These are phyloP conservation scores for Plutella xylostella DNA, from an alignment of 2,888 invertebrate species.

Conservation along the genomic window DNA sequence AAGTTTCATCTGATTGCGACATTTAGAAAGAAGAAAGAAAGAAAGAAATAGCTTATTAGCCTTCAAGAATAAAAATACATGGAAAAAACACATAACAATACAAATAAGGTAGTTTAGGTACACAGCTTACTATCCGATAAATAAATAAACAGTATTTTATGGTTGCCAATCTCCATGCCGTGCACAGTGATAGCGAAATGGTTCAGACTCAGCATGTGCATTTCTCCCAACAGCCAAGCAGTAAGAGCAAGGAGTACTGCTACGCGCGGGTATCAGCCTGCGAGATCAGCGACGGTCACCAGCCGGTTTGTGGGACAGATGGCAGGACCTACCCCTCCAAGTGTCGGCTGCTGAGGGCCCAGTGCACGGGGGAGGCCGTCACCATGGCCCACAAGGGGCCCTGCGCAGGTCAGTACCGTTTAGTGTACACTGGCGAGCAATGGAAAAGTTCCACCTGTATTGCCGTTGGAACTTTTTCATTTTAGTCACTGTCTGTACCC, in stretches of 20 bases:
- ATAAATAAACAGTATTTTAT: not conserved
- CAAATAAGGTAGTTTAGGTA: not conserved
- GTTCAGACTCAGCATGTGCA: too few species aligned
- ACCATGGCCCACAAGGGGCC: slow-evolving; percentile 79
- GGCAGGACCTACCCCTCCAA: slow-evolving; percentile 84
- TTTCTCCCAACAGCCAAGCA: not conserved
- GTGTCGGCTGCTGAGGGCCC: slow-evolving; percentile 81
- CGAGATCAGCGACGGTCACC: slow-evolving; percentile 36
- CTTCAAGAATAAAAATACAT: not conserved
- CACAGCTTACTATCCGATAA: not conserved
- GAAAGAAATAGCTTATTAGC: too few species aligned
- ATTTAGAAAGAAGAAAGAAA: too few species aligned
- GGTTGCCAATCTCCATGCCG: not conserved
- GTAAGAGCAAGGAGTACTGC: slow-evolving; percentile 23
- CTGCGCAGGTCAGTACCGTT: too few species aligned
- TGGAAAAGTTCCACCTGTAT: too few species aligned
- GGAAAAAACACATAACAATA: not conserved
- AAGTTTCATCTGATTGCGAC: too few species aligned
- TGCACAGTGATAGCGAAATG: too few species aligned
- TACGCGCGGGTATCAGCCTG: slow-evolving; percentile 48
- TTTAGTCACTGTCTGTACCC: too few species aligned
- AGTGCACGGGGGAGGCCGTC: slow-evolving; percentile 81
- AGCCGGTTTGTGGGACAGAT: slow-evolving; percentile 82
- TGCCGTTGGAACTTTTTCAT: too few species aligned
- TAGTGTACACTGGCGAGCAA: too few species aligned